Percentiles rank a stretch among this genome's conserved stretches.
Conservation (phyloP, 1,140 invertebrate species). For the Eubasilissa regina region DNA sequence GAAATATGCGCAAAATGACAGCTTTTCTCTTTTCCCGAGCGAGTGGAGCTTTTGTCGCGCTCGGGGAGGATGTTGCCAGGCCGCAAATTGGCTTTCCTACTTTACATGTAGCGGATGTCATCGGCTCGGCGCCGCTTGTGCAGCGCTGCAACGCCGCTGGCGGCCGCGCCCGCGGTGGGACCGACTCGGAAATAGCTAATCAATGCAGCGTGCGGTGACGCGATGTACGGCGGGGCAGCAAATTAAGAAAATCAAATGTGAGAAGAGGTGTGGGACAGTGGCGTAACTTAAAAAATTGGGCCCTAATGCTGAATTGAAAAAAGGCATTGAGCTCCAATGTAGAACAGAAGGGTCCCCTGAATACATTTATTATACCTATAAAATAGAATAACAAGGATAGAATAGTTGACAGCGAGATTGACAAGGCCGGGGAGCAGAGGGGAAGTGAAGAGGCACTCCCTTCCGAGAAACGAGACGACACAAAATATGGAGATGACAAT, state of each 20-base stretch:
- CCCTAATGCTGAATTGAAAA: no score
- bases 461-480: no score
- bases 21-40: conserved; percentile 23
- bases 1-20: conserved; percentile 18
- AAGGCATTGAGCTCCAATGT: no score
- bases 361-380: no score
- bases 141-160: conserved; percentile 1
- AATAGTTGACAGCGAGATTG: no score
- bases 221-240: neutral
- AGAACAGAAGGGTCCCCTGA: no score
- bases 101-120: conserved; percentile 53
- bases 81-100: conserved; percentile 58
- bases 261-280: no score
- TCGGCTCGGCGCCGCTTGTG: conserved; percentile 3
- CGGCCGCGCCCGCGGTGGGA: neutral
- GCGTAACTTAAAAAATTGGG: no score
- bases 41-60: conserved; percentile 16
- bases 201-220: conserved; percentile 31
- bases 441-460: no score
- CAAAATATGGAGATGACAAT: no score
- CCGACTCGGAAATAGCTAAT: conserved; percentile 40
- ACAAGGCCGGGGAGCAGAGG: no score
- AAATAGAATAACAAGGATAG: no score
- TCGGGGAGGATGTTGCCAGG: conserved; percentile 23
- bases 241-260: conserved; percentile 36